Base-by-base conservation (phyloP, 2,888 invertebrate species). In the Heliconius sara region DNA sequence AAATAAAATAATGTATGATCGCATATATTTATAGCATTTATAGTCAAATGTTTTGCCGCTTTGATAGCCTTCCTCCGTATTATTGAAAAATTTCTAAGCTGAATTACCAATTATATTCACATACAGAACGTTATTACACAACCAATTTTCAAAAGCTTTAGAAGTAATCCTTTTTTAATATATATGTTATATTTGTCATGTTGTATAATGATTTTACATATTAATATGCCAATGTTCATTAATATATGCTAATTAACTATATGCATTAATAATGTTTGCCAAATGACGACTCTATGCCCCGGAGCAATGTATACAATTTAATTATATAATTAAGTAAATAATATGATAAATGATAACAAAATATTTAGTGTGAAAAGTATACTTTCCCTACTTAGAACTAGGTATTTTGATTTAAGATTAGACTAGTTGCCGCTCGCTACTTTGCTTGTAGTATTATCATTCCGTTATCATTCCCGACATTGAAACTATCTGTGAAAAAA, bases 161-260 rank as follows among this genome's bases (percentile, higher is more conserved):
- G 2, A n/a, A n/a, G 39, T 2, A 0, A 68, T 16, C 0, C 4
- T 39, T 68, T 39, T 39, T 68, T 43, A 19, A 65, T 27, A 16
- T 65, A 65, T 68, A 39, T 39, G 34, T 39, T 66, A 43, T n/a
- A 25, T 68, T 52, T 72, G 57, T 22, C n/a, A 57, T 60, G 72
- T 72, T 72, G 13, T 60, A 65, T n/a, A 66, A 72, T 78, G 74
- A 73, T 39, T 78, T 57, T 27, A 67, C n/a, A 27, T 52, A 47
- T 34, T 74, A 57, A 68, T 74, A 66, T 78, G 39, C 65, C 47
- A 66, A 76, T 67, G 57, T 13, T 68, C 34, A 39, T 67, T 67
- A 67, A 67, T 34, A 66, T 30, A n/a, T 12, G 34, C 39, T 47
- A 77, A 77, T 77, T 72, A 30, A 71, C 71, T 34, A 72, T 72